Percentiles rank a stretch among this genome's conserved stretches.
Conservation (phyloP, 2,113 vertebrate genomes). For the Typhlomys cinereus region DNA sequence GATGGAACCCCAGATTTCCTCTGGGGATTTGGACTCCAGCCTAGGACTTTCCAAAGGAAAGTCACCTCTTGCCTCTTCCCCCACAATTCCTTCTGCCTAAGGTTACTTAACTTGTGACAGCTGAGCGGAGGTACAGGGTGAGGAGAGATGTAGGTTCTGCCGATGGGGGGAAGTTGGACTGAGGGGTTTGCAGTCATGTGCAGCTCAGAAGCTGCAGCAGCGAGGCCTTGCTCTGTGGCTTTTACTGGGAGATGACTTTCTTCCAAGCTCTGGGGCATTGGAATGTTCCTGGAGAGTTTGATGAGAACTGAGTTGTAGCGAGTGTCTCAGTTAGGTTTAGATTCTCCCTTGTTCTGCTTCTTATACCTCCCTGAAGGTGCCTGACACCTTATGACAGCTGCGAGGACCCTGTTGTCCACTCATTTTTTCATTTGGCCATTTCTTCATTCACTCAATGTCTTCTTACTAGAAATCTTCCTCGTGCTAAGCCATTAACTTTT, state of each 20-base stretch:
- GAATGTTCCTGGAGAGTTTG: background rate
- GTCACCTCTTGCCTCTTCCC: background rate
- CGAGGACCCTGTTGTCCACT: background rate
- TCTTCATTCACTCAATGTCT: background rate
- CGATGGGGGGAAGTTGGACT: background rate
- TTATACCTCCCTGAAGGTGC: background rate
- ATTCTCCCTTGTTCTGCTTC: background rate
- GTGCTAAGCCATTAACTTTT: slow-evolving; percentile 9
- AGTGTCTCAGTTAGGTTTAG: background rate
- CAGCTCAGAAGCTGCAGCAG: background rate
- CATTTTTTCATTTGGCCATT: background rate
- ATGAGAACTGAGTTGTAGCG: background rate
- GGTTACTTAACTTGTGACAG: background rate
- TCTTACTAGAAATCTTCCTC: background rate
- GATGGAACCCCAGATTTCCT: background rate
- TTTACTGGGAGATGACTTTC: background rate
- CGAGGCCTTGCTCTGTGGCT: background rate
- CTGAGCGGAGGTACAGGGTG: background rate
- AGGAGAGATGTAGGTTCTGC: background rate
- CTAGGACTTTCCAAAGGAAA: background rate
- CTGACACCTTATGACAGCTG: background rate
- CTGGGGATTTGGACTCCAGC: background rate
- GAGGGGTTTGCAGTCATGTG: background rate
- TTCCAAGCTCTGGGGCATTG: background rate
- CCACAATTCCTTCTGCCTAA: background rate